Base-by-base conservation (phyloP, 2,113 vertebrate species). In the Colossoma macropomum region DNA sequence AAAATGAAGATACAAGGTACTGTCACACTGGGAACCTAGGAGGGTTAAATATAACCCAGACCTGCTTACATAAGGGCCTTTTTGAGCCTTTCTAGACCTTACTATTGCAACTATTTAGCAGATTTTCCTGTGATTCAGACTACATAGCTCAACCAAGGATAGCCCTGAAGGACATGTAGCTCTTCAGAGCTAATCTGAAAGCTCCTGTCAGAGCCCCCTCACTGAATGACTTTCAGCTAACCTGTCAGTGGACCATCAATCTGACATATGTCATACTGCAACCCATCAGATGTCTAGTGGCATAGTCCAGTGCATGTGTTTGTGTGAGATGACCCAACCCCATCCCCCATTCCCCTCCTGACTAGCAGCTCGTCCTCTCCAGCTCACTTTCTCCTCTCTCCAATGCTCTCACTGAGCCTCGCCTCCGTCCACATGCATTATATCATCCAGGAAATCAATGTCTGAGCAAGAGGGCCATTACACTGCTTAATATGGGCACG, bases 381-480 rank as follows among this genome's bases (percentile, higher is more conserved):
- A 92, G 91, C 91, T 19, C 54, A n/a, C 62, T 77, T 77, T 16
- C 54, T 62, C 6, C 13, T 48, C 17, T 60, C 73, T 71, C 54
- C 65, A 69, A 30, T n/a, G n/a, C 62, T 56, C 17, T 76, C 65
- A 69, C 45, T 69, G 56, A 84, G 13, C 70, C 54, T 87, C 90
- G 93, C 92, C 77, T 83, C 89, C 63, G 66, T 90, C 70, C 0
- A 68, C 84, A 59, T 0, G 70, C 81, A 81, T 80, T 84, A 84
- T 82, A 86, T 88, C 82, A 84, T 72, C 56, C 80, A 77, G 70
- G 21, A 87, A 84, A 87, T 87, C 85, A 79, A 80, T 82, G 80
- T 80, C 71, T 79, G 72, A 38, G 54, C 62, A 77, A 83, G 77
- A 77, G 75, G 76, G 79, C 78, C 54, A 84, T 87, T 87, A 87